These are phyloP conservation scores for Vespertilio murinus DNA, from an alignment of 2,797 vertebrate genomes.

Conservation along the genomic window DNA sequence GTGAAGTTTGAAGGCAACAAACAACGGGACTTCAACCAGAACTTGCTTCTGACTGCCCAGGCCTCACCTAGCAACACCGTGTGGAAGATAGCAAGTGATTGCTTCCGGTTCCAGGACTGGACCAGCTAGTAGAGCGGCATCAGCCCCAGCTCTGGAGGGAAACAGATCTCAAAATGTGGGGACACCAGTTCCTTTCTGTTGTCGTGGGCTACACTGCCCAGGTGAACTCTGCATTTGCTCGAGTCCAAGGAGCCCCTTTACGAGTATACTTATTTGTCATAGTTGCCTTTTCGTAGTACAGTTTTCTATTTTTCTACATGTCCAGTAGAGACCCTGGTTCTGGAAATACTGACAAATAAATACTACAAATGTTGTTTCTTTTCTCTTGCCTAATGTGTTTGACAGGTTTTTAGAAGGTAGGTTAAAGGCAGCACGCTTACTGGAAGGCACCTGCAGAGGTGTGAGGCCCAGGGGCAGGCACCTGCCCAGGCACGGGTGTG, in stretches of 20 bases:
- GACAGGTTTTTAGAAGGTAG: not conserved
- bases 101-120: constrained; percentile 98
- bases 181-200: not conserved
- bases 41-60: constrained; percentile 95
- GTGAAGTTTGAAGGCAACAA: constrained; percentile 99
- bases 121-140: constrained; percentile 81
- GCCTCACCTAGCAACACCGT: constrained; percentile 93
- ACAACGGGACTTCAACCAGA: constrained; percentile 96
- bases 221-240: not conserved
- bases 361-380: constrained; percentile 2
- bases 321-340: constrained; percentile 43
- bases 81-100: constrained; percentile 98
- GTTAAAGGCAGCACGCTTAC: not conserved
- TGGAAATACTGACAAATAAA: constrained; percentile 61
- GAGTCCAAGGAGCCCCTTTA: not conserved
- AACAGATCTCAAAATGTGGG: not conserved
- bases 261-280: constrained; percentile 48
- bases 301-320: constrained; percentile 76
- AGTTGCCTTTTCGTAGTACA: constrained; percentile 68
- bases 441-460: not conserved
- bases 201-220: not conserved
- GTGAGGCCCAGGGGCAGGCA: not conserved
- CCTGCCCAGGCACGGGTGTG: not conserved
- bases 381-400: not conserved
- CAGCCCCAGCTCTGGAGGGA: not conserved